Evolutionary conservation across 2,888 invertebrate species (phyloP).

Genomic region (Chrysomela aeneicollis): DNA sequence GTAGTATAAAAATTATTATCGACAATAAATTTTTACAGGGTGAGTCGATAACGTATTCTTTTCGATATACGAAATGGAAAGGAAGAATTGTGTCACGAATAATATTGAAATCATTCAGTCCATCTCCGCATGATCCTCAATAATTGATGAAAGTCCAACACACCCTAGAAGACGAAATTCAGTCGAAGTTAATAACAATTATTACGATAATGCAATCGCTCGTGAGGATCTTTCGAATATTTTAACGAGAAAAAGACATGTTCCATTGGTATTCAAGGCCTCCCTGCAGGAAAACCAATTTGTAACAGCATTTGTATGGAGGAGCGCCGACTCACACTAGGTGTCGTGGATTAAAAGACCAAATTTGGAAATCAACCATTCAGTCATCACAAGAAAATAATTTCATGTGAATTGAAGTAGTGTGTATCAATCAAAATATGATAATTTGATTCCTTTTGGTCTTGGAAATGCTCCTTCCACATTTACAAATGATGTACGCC

Average conservation of each 20-base stretch:
- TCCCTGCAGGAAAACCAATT: background rate
- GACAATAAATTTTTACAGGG: too few species aligned
- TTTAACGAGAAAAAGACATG: background rate
- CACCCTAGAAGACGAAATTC: background rate
- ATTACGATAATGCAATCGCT: background rate
- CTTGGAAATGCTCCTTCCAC: background rate
- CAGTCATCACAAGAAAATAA: too few species aligned
- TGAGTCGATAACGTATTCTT: too few species aligned
- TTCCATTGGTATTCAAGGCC: background rate
- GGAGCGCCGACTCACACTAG: background rate
- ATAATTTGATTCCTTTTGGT: too few species aligned
- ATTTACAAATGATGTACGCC: background rate
- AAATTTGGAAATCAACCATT: too few species aligned
- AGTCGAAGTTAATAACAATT: background rate
- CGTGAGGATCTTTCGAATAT: background rate
- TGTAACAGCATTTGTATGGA: background rate
- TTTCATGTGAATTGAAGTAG: too few species aligned
- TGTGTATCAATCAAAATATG: too few species aligned
- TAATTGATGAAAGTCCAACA: background rate
- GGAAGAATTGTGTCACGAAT: too few species aligned
- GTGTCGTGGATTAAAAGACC: too few species aligned
- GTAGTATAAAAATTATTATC: too few species aligned
- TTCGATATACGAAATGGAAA: too few species aligned
- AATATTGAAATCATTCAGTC: background rate
- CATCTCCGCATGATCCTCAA: background rate